Percentiles rank a stretch among this genome's conserved stretches.
Conservation (phyloP, 2,888 invertebrate genomes). For the Troilus luridus region DNA sequence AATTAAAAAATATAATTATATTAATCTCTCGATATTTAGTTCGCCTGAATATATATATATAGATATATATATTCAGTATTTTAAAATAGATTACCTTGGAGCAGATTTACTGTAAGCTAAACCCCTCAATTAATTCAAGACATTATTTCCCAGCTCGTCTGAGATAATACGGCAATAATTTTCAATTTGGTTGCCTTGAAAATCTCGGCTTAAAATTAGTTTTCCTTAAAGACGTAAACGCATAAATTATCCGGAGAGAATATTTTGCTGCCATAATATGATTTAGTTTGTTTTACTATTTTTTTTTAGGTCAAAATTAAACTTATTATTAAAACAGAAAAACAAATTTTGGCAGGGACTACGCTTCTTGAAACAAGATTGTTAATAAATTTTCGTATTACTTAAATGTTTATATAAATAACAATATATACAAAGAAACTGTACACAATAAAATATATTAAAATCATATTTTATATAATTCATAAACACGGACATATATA, state of each 20-base stretch:
- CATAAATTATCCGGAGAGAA: neutral
- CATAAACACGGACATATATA: no score
- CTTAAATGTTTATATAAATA: no score
- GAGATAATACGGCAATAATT: slow-evolving; percentile 1
- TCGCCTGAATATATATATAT: neutral
- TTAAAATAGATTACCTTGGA: neutral
- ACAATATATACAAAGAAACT: no score
- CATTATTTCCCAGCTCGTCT: neutral
- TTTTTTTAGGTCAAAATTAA: no score
- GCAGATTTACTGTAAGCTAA: slow-evolving; percentile 14
- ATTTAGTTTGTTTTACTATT: no score
- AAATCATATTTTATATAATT: no score
- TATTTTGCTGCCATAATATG: neutral
- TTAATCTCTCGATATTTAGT: neutral
- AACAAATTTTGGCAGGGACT: no score
- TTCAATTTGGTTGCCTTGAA: neutral
- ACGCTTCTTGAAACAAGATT: no score
- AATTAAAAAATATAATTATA: neutral
- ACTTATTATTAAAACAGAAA: no score
- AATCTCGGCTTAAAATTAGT: neutral
- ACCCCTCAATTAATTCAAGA: neutral
- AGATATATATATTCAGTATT: neutral
- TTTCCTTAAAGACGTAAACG: neutral
- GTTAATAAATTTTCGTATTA: no score
- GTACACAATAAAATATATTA: no score